Evolutionary conservation across 1,140 invertebrate species (phyloP).

Genomic region (Trichogramma pretiosum): DNA sequence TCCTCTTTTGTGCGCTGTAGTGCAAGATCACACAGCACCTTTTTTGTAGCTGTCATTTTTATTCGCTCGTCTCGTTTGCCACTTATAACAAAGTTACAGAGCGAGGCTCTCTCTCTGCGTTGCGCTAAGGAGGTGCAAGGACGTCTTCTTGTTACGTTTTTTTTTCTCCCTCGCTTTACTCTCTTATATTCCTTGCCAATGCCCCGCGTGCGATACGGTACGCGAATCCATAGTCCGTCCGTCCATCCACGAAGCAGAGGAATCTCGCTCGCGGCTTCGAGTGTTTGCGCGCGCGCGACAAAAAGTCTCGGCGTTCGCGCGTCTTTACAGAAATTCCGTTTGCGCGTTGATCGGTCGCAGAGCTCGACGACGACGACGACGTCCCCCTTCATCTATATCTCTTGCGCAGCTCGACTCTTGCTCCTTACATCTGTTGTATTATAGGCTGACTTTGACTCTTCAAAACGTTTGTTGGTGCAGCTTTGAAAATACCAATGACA

Average conservation of each 20-base stretch:
- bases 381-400: not conserved
- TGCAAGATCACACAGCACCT: too few species aligned
- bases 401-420: not conserved
- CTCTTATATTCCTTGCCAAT: too few species aligned
- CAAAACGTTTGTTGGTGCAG: too few species aligned
- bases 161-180: constrained; percentile 8
- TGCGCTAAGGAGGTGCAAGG: constrained; percentile 1
- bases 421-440: too few species aligned
- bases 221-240: too few species aligned
- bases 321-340: constrained; percentile 4
- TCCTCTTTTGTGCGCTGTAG: too few species aligned
- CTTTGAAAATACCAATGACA: too few species aligned
- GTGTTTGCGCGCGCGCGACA: constrained; percentile 2
- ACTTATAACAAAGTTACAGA: constrained; percentile 14
- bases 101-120: too few species aligned
- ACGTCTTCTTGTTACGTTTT: constrained; percentile 10
- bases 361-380: not conserved
- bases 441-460: too few species aligned
- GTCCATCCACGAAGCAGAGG: too few species aligned
- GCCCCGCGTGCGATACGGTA: too few species aligned
- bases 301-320: not conserved
- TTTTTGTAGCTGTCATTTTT: too few species aligned
- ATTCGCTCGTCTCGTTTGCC: not conserved
- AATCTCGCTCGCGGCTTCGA: constrained; percentile 11
- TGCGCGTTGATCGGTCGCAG: constrained; percentile 16